Percentiles rank a stretch among this genome's conserved stretches.
Evolutionary conservation across 2,113 vertebrate genomes (phyloP).

Genomic region (Copsychus sechellarum): DNA sequence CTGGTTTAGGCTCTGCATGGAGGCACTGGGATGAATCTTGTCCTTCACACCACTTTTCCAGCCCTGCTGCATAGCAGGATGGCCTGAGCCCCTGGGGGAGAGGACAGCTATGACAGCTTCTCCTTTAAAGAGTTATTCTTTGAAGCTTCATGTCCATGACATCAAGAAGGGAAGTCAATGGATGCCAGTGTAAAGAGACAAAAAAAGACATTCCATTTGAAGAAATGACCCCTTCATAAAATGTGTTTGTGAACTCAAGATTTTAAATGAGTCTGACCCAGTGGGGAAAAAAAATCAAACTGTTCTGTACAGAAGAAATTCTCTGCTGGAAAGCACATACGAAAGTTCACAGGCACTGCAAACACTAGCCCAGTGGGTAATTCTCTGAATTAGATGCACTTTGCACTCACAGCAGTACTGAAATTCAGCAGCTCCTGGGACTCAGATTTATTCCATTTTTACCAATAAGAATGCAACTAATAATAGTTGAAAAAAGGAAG

Average conservation of each 20-base stretch:
- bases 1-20: not conserved
- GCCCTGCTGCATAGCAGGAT: not conserved
- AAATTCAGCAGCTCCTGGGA: conserved; percentile 32
- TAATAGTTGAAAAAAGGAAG: conserved; percentile 31
- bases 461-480: conserved; percentile 35
- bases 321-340: conserved; percentile 50
- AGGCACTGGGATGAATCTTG: not conserved
- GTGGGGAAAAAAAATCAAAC: conserved; percentile 57
- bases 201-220: conserved; percentile 29
- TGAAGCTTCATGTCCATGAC: conserved; percentile 21
- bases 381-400: conserved; percentile 62
- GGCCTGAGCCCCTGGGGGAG: not conserved
- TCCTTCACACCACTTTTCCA: not conserved
- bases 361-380: conserved; percentile 58
- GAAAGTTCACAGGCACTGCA: conserved; percentile 62
- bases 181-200: not conserved
- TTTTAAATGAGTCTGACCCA: conserved; percentile 56
- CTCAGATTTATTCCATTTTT: conserved; percentile 39
- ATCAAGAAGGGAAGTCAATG: conserved; percentile 49
- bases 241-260: conserved; percentile 50
- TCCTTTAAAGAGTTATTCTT: conserved; percentile 29
- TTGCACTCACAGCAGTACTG: conserved; percentile 63
- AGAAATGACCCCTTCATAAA: conserved; percentile 48
- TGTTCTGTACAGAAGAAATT: conserved; percentile 52
- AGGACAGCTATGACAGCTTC: conserved; percentile 19